Evolutionary conservation across 1,140 invertebrate species (phyloP).

Genomic region (Ectropis grisescens): DNA sequence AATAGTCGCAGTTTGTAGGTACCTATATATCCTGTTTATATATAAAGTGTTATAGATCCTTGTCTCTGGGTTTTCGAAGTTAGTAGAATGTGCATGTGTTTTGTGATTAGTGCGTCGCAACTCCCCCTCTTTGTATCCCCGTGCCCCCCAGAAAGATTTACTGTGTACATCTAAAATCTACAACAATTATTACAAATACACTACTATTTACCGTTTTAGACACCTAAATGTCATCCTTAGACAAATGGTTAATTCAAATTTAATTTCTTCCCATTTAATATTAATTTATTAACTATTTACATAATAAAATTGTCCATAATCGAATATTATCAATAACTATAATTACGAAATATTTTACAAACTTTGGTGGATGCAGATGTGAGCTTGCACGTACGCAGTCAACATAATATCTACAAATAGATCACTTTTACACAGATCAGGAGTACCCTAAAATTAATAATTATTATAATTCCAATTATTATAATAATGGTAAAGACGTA

Average conservation of each 20-base stretch:
- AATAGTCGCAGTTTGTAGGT: too few relatives aligned
- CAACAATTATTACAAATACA: conserved; percentile 69
- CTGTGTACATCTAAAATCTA: conserved; percentile 60
- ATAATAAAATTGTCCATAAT: conserved; percentile 60
- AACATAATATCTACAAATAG: conserved; percentile 45
- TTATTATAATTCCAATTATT: too few relatives aligned
- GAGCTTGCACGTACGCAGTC: conserved; percentile 53
- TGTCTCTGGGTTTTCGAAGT: too few relatives aligned
- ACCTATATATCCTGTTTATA: too few relatives aligned
- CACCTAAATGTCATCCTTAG: conserved; percentile 57
- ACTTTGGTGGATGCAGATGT: conserved; percentile 67
- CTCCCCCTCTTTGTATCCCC: conserved; percentile 30
- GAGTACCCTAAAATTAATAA: too few relatives aligned
- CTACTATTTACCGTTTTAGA: conserved; percentile 67
- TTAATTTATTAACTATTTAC: conserved; percentile 62
- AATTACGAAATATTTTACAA: conserved; percentile 68
- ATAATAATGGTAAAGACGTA: conserved; percentile 19
- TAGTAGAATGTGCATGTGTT: conserved; percentile 1
- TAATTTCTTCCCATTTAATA: conserved; percentile 51
- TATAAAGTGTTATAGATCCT: too few relatives aligned
- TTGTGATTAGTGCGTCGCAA: conserved; percentile 58
- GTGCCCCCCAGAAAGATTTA: conserved; percentile 32
- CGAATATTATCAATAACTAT: conserved; percentile 54
- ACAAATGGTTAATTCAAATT: conserved; percentile 52
- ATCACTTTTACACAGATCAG: conserved; percentile 5